These are phyloP conservation scores for Hermodice carunculata DNA, from an alignment of 2,888 invertebrate species.

Conservation along the genomic window DNA sequence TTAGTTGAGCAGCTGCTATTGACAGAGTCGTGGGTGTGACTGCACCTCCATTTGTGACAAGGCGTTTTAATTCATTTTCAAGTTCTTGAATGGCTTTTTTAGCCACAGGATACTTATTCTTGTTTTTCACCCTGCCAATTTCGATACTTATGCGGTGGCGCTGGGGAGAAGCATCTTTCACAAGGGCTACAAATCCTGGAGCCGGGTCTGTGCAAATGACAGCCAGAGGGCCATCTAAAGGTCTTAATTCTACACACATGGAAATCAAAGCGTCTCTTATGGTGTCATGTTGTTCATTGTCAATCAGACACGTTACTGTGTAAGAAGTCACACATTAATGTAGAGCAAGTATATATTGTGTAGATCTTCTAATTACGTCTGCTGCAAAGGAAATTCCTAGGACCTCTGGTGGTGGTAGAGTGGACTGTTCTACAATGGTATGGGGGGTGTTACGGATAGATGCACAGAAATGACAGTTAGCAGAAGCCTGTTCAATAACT, in stretches of 20 bases:
- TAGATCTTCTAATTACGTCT: background rate
- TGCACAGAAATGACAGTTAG: background rate
- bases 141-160: no score
- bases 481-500: background rate
- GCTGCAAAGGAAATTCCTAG: background rate
- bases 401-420: background rate
- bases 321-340: background rate
- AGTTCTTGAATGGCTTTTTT: no score
- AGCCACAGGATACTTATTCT: no score
- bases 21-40: no score
- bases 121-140: no score
- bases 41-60: no score
- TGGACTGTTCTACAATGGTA: no score
- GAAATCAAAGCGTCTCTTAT: background rate
- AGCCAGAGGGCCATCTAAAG: background rate
- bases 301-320: background rate
- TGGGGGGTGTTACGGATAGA: background rate
- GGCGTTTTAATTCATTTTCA: no score
- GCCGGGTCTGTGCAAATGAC: background rate
- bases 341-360: background rate
- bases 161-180: no score
- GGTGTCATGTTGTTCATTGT: background rate
- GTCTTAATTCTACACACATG: background rate
- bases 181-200: background rate
- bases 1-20: no score